These are phyloP conservation scores for Ochlodes sylvanus DNA, from an alignment of 2,888 invertebrate species.

Conservation along the genomic window DNA sequence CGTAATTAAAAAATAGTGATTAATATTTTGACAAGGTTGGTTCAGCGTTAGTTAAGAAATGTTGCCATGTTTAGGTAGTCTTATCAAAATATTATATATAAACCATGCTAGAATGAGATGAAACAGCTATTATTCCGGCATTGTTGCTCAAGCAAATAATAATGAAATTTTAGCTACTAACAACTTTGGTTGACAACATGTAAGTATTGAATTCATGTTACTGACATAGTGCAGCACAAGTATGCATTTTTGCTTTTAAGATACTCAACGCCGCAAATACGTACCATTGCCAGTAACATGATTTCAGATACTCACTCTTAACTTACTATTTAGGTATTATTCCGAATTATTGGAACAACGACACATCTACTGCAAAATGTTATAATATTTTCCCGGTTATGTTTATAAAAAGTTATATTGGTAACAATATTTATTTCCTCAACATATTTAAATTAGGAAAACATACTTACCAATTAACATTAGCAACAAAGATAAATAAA, in stretches of 20 bases:
- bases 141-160: slow-evolving; percentile 21
- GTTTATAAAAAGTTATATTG: too few species aligned
- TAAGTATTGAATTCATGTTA: background rate
- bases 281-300: background rate
- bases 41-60: too few species aligned
- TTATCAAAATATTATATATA: too few species aligned
- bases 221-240: background rate
- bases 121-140: slow-evolving; percentile 12
- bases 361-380: too few species aligned
- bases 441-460: background rate
- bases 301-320: background rate
- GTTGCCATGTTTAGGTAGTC: too few species aligned
- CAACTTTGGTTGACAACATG: background rate
- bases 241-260: too few species aligned
- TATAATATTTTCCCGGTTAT: too few species aligned
- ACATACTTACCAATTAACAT: background rate
- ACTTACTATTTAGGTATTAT: too few species aligned
- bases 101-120: slow-evolving; percentile 27
- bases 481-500: background rate
- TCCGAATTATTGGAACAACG: too few species aligned
- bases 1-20: too few species aligned
- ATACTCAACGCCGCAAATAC: too few species aligned
- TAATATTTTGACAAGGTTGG: too few species aligned
- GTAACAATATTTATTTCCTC: background rate
- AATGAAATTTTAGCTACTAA: background rate